These are phyloP conservation scores for Stomatorhinus walkeri DNA, from an alignment of 2,797 vertebrate species.

Conservation along the genomic window DNA sequence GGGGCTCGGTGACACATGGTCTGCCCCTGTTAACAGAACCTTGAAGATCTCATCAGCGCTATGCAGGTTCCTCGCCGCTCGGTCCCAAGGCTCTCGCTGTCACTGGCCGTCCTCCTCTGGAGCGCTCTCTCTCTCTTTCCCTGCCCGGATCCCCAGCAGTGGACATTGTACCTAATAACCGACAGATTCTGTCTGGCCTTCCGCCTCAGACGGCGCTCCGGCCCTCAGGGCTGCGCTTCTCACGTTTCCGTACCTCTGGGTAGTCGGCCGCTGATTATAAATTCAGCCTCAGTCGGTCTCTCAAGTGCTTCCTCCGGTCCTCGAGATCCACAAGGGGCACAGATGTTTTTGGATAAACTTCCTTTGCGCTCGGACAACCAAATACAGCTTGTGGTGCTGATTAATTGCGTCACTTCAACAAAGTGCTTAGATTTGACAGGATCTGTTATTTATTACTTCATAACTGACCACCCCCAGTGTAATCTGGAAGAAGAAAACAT, in stretches of 20 bases:
- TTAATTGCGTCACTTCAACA: background rate
- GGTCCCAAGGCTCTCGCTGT: background rate
- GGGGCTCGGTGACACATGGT: background rate
- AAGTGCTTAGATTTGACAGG: background rate
- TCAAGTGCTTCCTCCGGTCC: background rate
- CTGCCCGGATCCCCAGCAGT: background rate
- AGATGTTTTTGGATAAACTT: conserved; percentile 7
- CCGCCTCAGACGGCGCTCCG: background rate
- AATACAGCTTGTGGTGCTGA: background rate
- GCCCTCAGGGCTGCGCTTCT: background rate
- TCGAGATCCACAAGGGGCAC: background rate
- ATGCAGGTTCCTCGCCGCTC: background rate
- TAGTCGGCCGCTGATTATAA: background rate
- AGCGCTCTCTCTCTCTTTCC: background rate
- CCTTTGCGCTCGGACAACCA: background rate
- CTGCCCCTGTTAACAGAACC: background rate
- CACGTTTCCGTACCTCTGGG: background rate
- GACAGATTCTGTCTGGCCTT: background rate
- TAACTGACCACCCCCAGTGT: background rate
- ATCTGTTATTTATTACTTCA: background rate
- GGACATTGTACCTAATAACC: background rate
- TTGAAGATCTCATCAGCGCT: background rate
- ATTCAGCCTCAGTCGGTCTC: background rate
- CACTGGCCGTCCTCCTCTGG: background rate
- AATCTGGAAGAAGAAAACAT: background rate